Evolutionary conservation across 2,888 invertebrate genomes (phyloP).

Genomic region (Diarsia rubi): DNA sequence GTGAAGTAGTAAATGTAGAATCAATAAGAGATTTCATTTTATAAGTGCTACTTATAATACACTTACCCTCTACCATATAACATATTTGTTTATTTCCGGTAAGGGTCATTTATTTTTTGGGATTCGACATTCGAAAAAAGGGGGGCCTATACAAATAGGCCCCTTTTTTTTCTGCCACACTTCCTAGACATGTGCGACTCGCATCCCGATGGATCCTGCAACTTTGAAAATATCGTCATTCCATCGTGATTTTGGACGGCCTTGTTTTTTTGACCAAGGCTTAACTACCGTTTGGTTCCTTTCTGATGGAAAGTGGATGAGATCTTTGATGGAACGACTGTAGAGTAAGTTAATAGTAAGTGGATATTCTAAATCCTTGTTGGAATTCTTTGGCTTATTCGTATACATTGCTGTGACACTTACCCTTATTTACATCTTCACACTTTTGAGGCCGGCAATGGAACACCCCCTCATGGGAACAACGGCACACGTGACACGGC

Average conservation of each 20-base stretch:
- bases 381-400: neutral
- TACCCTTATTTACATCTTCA: conserved; percentile 29
- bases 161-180: neutral
- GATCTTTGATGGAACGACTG: neutral
- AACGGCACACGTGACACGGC: conserved; percentile 76
- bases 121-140: too few species aligned
- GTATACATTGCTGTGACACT: conserved; percentile 42
- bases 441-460: conserved; percentile 71
- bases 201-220: neutral
- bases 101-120: neutral
- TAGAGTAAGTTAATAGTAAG: neutral
- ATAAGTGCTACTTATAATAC: neutral
- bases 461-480: conserved; percentile 73
- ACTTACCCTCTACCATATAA: neutral
- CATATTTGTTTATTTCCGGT: neutral
- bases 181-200: neutral
- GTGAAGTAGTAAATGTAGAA: too few species aligned
- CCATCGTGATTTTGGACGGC: neutral
- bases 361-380: neutral
- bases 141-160: too few species aligned
- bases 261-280: neutral
- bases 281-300: too few species aligned
- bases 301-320: neutral
- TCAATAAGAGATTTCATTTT: neutral
- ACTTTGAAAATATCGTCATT: neutral